Conservation (phyloP, 2,888 invertebrate genomes). For the Carpatolechia fugitivella region DNA sequence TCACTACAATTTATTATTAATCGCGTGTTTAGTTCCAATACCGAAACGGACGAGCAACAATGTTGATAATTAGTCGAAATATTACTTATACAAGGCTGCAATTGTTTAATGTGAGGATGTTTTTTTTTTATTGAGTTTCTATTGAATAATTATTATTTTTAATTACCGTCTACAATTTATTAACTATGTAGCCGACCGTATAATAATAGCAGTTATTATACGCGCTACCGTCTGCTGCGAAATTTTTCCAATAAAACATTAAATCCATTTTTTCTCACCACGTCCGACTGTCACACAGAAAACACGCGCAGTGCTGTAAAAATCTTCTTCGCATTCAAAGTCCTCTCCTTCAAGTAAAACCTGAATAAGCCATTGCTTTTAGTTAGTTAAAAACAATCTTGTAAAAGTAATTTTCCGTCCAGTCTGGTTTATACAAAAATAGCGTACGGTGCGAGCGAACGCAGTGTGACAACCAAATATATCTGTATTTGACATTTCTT, state of each 20-base stretch:
- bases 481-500: too few species aligned
- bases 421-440: too few species aligned
- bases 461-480: too few species aligned
- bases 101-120: constrained; percentile 35
- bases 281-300: constrained; percentile 8
- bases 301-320: too few species aligned
- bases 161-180: constrained; percentile 24
- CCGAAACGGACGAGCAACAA: constrained; percentile 27
- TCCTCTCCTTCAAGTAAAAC: too few species aligned
- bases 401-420: too few species aligned
- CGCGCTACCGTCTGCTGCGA: constrained; percentile 18
- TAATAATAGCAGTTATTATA: constrained; percentile 27
- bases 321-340: not conserved
- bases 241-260: constrained; percentile 19
- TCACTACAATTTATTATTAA: not conserved
- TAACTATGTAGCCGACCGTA: constrained; percentile 23
- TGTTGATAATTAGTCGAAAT: constrained; percentile 34
- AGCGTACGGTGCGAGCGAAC: too few species aligned
- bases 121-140: constrained; percentile 33
- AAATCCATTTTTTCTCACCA: constrained; percentile 13
- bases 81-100: constrained; percentile 31
- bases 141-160: constrained; percentile 28
- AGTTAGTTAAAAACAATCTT: too few species aligned
- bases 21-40: constrained; percentile 1
- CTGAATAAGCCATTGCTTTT: too few species aligned